Percentiles rank a stretch among this genome's conserved stretches.
phyloP scores from a whole-genome alignment of 2,797 vertebrate genomes.

The Acrossocheilus fasciatus region DNA sequence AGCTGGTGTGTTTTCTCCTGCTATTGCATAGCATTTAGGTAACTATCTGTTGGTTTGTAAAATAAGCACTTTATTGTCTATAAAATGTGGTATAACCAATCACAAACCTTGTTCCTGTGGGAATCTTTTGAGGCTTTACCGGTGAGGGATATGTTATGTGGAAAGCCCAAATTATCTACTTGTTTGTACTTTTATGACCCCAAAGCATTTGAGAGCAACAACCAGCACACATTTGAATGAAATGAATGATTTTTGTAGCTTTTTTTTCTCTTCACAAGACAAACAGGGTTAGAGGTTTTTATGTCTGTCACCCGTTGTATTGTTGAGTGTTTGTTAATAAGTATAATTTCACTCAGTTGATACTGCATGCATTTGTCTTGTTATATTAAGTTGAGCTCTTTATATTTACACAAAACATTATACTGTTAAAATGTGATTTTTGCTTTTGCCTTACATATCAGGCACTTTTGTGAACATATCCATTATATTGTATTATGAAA shows the following conservation, averaged over 20 bases:
- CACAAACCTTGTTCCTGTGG: background rate
- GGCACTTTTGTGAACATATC: slow-evolving; percentile 27
- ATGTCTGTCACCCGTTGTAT: background rate
- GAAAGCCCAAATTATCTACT: background rate
- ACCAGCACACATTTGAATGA: background rate
- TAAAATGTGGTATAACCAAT: background rate
- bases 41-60: slow-evolving; percentile 1
- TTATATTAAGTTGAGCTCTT: background rate
- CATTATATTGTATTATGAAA: slow-evolving; percentile 18
- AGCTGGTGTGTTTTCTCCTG: background rate
- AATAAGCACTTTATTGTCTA: slow-evolving; percentile 52
- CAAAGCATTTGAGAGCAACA: background rate
- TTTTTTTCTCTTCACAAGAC: background rate
- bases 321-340: no score
- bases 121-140: background rate
- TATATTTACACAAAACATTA: slow-evolving; percentile 28
- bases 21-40: background rate
- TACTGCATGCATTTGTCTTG: slow-evolving; percentile 8
- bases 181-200: slow-evolving; percentile 10
- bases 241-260: slow-evolving; percentile 9
- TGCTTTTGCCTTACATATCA: slow-evolving; percentile 1
- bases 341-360: slow-evolving; percentile 11
- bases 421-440: background rate
- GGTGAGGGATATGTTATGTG: background rate
- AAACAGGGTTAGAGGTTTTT: slow-evolving; percentile 5